Evolutionary conservation across 2,888 invertebrate species (phyloP).

Genomic region (Melieria picta): DNA sequence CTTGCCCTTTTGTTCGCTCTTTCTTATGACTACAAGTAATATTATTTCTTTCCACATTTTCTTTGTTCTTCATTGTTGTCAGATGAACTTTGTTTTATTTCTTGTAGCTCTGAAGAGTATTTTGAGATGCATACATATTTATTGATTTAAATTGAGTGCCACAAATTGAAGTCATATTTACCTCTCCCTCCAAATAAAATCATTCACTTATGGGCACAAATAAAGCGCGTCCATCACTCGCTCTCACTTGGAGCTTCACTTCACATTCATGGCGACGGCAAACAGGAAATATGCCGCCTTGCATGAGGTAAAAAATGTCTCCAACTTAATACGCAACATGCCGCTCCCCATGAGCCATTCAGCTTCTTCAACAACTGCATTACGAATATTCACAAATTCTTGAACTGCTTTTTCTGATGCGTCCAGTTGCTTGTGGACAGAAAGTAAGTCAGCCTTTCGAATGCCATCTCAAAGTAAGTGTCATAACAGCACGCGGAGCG

Average conservation of each 20-base stretch:
- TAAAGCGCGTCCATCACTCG: too few species aligned
- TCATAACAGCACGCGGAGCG: constrained; percentile 28
- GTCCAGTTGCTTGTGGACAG: constrained; percentile 28
- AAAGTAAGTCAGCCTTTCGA: constrained; percentile 12
- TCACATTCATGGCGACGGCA: background rate
- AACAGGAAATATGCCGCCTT: constrained; percentile 17
- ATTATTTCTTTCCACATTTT: too few species aligned
- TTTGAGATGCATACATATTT: too few species aligned
- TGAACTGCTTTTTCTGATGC: constrained; percentile 3
- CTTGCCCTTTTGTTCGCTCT: too few species aligned
- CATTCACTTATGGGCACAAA: too few species aligned
- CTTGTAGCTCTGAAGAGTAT: too few species aligned
- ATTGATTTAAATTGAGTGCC: too few species aligned
- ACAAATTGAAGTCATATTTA: too few species aligned
- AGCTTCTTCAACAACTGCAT: background rate
- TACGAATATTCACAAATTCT: constrained; percentile 18
- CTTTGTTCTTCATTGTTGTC: too few species aligned
- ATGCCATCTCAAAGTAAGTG: constrained; percentile 15
- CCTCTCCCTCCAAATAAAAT: too few species aligned
- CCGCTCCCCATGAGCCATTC: background rate
- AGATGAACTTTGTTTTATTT: too few species aligned
- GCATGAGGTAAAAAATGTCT: constrained; percentile 14
- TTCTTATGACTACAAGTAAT: too few species aligned
- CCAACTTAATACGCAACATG: constrained; percentile 18
- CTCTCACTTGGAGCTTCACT: background rate